Evolutionary conservation across 2,113 vertebrate genomes (phyloP), one percentile per base, ranked within the genome.

Genomic region (Hippopotamus amphibius): DNA sequence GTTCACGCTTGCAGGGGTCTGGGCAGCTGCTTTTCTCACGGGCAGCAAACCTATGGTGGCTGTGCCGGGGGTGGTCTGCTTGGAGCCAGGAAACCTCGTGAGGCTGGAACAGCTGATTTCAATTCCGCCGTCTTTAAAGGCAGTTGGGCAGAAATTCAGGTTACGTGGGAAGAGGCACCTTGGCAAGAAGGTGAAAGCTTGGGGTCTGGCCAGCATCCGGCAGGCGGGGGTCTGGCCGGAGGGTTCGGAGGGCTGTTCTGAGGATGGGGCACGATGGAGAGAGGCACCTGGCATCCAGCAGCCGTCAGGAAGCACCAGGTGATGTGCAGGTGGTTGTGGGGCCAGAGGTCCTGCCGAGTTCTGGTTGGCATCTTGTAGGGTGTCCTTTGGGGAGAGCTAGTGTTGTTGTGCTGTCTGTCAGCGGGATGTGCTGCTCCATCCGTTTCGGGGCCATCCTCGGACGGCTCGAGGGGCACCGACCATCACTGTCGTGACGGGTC

Each of bases 401-500:
- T 12, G 11, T 33, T 9, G 19, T 16, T 1, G 1, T 59, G 69
- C 53, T 66, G 86, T 97, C 59, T 50, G 57, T 92, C 46, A 55
- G 92, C 53, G 63, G 37, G 21, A 6, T 24, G 79, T 69, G 22
- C 37, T 97, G 96, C 96, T 93, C 69, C 15, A 6, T 48, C 37
- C 41, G 46, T 88, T 91, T 76, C 69, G 71, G 61, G 82, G 37
- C 74, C 86, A 77, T 86, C 81, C 48, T 88, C 74, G 61, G 86
- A 80, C 61, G 43, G 96, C 93, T 91, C 85, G 77, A 69, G 48
- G 83, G 96, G 57, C 26, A 48, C 28, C 22, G 24, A 79, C 61
- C 68, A 59, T 98, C 87, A 94, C 76, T 61, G 88, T 91, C 93
- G 82, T 69, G 97, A 97, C 93, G 66, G 90, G 63, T 57, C 80